phyloP scores from a whole-genome alignment of 2,797 vertebrate genomes.

The Oophaga sylvatica region DNA sequence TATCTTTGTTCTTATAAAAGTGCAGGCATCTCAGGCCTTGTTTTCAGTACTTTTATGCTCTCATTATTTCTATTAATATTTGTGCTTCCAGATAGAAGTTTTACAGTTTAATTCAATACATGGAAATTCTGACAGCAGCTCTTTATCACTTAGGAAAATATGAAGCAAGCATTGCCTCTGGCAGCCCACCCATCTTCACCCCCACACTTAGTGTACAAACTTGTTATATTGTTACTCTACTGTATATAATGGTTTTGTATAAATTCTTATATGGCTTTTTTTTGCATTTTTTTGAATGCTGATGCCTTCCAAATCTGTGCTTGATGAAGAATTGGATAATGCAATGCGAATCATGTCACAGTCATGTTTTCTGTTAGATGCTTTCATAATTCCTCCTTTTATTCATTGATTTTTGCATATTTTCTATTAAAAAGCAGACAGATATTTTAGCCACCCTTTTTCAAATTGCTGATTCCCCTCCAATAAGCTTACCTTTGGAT shows the following conservation, averaged over 20 bases:
- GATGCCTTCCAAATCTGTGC: background rate
- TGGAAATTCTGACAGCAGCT: slow-evolving; percentile 46
- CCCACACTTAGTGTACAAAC: background rate
- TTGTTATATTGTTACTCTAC: background rate
- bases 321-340: background rate
- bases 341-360: background rate
- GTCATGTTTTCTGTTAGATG: background rate
- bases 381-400: background rate
- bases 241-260: background rate
- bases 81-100: slow-evolving; percentile 20
- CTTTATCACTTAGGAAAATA: slow-evolving; percentile 47
- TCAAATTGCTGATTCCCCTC: background rate
- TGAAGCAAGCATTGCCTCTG: slow-evolving; percentile 19
- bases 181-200: background rate
- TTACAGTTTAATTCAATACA: slow-evolving; percentile 50
- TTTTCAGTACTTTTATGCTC: slow-evolving; percentile 1
- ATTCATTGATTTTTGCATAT: background rate
- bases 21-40: background rate
- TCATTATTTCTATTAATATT: slow-evolving; percentile 56
- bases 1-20: background rate
- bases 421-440: background rate
- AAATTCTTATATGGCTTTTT: background rate
- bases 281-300: background rate
- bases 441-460: background rate
- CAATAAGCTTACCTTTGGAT: background rate